Percentiles rank a stretch among this genome's conserved stretches.
Evolutionary conservation across 2,113 vertebrate genomes (phyloP).

Genomic region (Salvelinus alpinus): DNA sequence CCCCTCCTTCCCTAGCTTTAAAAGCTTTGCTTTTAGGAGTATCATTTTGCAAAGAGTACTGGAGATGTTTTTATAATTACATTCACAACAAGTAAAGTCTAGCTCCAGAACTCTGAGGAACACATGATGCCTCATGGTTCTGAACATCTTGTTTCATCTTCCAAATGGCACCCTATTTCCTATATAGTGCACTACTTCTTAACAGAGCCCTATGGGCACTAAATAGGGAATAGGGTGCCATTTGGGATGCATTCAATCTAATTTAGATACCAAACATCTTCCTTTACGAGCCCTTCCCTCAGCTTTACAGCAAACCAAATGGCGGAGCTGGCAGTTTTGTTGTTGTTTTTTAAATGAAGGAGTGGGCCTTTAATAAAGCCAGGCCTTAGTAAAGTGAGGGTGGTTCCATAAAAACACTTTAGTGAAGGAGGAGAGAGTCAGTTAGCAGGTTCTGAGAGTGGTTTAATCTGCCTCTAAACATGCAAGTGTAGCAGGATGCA

Average conservation of each 20-base stretch:
- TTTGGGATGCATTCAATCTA: constrained; percentile 17
- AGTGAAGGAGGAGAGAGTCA: constrained; percentile 38
- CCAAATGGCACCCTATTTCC: constrained; percentile 6
- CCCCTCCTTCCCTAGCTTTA: background rate
- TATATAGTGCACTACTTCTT: constrained; percentile 7
- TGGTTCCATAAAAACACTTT: constrained; percentile 42
- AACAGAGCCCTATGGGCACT: too few relatives aligned
- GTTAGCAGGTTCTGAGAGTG: constrained; percentile 34
- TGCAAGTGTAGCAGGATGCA: constrained; percentile 57
- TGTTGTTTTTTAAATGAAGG: too few relatives aligned
- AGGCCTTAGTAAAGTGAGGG: constrained; percentile 25
- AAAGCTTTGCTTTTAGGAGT: constrained; percentile 32
- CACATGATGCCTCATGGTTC: too few relatives aligned
- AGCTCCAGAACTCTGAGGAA: constrained; percentile 29
- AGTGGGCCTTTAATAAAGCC: constrained; percentile 27
- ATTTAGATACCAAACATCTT: constrained; percentile 43
- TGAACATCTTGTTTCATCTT: too few relatives aligned
- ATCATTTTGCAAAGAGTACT: constrained; percentile 37
- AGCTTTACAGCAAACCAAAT: too few relatives aligned
- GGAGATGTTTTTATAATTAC: constrained; percentile 38
- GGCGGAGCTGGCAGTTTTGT: too few relatives aligned
- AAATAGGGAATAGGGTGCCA: background rate
- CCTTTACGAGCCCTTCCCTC: constrained; percentile 28
- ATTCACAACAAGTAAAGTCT: constrained; percentile 28
- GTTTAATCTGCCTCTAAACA: constrained; percentile 61